Conservation (phyloP, 2,113 vertebrate species). For the Octodon degus region DNA sequence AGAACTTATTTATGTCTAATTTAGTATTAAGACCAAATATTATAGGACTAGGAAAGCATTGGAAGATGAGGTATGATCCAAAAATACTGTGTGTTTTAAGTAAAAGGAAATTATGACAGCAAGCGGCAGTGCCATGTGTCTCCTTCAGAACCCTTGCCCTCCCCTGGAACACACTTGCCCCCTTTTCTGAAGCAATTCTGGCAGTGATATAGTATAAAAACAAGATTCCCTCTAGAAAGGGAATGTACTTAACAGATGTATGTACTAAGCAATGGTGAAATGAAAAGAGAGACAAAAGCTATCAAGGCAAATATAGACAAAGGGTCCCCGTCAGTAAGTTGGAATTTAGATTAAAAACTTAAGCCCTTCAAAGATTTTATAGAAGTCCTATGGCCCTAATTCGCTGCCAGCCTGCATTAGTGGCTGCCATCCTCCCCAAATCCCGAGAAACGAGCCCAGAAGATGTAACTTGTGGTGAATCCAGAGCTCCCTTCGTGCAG, state of each 20-base stretch:
- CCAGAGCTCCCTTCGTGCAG: neutral
- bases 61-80: neutral
- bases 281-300: neutral
- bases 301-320: neutral
- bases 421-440: neutral
- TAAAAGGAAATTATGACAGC: neutral
- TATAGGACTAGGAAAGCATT: neutral
- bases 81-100: neutral
- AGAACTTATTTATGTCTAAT: neutral
- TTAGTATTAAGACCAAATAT: neutral
- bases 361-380: neutral
- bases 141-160: neutral
- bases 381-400: neutral
- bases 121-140: neutral
- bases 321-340: too few relatives aligned
- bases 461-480: neutral
- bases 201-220: neutral
- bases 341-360: neutral
- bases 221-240: neutral
- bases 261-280: neutral
- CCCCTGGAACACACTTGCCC: neutral
- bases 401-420: neutral
- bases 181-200: neutral
- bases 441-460: neutral
- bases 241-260: neutral